phyloP scores from a whole-genome alignment of 1,140 invertebrate genomes.

The Agrilus planipennis region DNA sequence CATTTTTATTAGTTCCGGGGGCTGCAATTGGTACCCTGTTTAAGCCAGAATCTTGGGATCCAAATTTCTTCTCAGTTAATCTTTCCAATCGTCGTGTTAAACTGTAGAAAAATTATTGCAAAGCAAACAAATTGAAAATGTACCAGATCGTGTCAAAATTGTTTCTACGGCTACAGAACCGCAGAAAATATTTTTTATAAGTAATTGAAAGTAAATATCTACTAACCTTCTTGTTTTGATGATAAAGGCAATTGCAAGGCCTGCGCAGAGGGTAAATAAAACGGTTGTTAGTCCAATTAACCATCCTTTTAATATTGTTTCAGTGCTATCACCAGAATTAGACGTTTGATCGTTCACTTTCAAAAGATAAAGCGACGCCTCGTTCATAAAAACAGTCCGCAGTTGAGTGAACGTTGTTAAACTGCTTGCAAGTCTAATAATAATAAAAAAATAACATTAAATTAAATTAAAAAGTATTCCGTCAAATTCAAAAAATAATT shows the following conservation, averaged over 20 bases:
- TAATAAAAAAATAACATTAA: too few species aligned
- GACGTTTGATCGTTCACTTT: too few species aligned
- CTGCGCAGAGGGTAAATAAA: conserved; percentile 36
- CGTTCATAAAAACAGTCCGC: too few species aligned
- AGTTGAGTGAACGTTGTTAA: too few species aligned
- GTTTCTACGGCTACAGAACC: neutral
- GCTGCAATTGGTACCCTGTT: conserved; percentile 41
- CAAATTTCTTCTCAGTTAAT: conserved; percentile 46
- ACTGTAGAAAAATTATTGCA: conserved; percentile 2
- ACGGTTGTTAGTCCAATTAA: conserved; percentile 38
- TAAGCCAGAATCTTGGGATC: conserved; percentile 45
- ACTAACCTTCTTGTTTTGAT: conserved; percentile 40
- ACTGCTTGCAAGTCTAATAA: too few species aligned
- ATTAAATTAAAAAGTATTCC: too few species aligned
- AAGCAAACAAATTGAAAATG: conserved; percentile 15
- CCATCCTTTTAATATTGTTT: conserved; percentile 33
- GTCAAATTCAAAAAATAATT: too few species aligned
- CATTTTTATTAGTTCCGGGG: conserved; percentile 56
- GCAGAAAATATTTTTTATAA: conserved; percentile 24
- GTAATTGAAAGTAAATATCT: conserved; percentile 2
- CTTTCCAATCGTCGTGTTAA: conserved; percentile 40
- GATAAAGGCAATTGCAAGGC: conserved; percentile 37
- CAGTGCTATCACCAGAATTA: too few species aligned
- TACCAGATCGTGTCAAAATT: neutral
- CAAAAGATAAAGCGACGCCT: too few species aligned